phyloP scores from a whole-genome alignment of 2,797 vertebrate genomes.

The Galagoides demidoff region DNA sequence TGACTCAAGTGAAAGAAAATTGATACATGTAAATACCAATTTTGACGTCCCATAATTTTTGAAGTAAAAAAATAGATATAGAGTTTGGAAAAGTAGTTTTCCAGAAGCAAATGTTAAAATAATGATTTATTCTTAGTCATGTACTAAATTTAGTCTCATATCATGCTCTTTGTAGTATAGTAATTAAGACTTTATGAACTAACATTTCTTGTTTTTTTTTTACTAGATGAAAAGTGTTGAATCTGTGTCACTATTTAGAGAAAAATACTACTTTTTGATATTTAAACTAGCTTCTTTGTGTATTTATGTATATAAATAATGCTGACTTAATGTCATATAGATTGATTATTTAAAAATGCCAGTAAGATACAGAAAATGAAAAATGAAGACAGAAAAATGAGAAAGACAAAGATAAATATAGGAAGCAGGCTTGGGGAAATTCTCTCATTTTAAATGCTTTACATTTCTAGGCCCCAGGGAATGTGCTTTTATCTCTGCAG shows the following conservation, averaged over 20 bases:
- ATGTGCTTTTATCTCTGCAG: slow-evolving; percentile 74
- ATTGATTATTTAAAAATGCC: slow-evolving; percentile 60
- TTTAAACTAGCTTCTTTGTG: slow-evolving; percentile 13
- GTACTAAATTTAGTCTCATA: background rate
- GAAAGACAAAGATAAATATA: slow-evolving; percentile 67
- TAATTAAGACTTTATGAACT: slow-evolving; percentile 35
- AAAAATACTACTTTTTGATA: slow-evolving; percentile 48
- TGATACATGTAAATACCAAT: background rate
- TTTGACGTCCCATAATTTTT: background rate
- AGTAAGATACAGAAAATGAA: slow-evolving; percentile 69
- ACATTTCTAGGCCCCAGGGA: slow-evolving; percentile 75
- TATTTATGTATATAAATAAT: background rate
- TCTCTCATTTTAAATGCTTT: slow-evolving; percentile 68
- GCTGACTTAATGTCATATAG: slow-evolving; percentile 48
- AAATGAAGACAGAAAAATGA: slow-evolving; percentile 70
- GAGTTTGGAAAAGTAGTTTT: background rate
- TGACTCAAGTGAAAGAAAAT: background rate
- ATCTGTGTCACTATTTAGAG: slow-evolving; percentile 22
- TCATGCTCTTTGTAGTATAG: background rate
- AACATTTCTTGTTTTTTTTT: background rate
- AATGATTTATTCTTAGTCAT: slow-evolving; percentile 38
- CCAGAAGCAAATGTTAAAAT: slow-evolving; percentile 29
- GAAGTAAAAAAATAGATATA: background rate
- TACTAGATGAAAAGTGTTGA: slow-evolving; percentile 16
- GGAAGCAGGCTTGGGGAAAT: slow-evolving; percentile 49